Base-by-base conservation (phyloP, 2,888 invertebrate genomes). In the Harmothoe impar region DNA sequence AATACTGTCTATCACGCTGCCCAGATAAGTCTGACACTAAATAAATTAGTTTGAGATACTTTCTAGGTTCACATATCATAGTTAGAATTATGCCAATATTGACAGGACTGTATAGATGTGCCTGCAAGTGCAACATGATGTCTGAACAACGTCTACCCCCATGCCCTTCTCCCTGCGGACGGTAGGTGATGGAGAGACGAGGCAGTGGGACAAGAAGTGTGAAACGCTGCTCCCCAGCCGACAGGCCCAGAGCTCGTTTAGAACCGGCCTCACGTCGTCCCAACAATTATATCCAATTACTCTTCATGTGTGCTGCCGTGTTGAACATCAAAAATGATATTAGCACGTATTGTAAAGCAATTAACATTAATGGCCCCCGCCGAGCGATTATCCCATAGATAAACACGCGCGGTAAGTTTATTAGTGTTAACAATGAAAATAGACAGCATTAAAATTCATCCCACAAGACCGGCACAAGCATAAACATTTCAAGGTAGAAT, bases 271-370 rank as follows among this genome's bases (percentile, higher is more conserved):
- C 62, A 62, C 62, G 62, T 43, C 10, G 43, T 43, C 20, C 23
- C 62, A n/a, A 1, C 72, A 29, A 72, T 72, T 29, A 72, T 72
- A 72, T 72, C 25, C 72, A 72, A 72, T 72, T 72, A 72, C 72
- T 25, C 72, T 43, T 43, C 72, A 62, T 62, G 23, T 62, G 62
- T 23, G 72, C 29, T 3, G 29, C n/a, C 25, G 29, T 29, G 72
- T 29, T 72, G 15, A 25, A 29, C 72, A 72, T 72, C 31, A 29
- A 72, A 72, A 72, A 72, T n/a, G 15, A 72, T 29, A 72, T 29
- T 25, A 72, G 15, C 72, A 72, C 5, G 15, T 25, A 72, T 72
- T 72, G 25, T 29, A 72, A 72, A 72, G 72, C 72, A 72, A 72
- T 72, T 72, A 72, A 72, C 29, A 72, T 25, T 72, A 72, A 72